Conservation (phyloP, 2,888 invertebrate genomes). For the Diaphora mendica region DNA sequence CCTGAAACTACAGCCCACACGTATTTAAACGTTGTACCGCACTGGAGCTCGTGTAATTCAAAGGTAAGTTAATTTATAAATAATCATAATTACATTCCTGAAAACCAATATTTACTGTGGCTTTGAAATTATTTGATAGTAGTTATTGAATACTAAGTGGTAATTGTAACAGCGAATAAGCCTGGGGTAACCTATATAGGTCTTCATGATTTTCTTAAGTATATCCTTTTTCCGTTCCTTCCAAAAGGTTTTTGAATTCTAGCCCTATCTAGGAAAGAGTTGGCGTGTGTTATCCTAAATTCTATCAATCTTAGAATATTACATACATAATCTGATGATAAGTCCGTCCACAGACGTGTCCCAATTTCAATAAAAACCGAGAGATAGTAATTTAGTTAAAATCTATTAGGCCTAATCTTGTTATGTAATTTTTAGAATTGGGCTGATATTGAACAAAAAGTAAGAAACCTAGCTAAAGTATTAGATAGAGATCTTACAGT, state of each 20-base stretch:
- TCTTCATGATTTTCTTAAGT: too few species aligned
- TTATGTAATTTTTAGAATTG: slow-evolving; percentile 60
- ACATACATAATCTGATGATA: neutral
- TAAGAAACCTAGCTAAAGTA: slow-evolving; percentile 54
- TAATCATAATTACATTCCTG: neutral
- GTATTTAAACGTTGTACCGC: slow-evolving; percentile 66
- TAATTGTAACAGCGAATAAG: neutral
- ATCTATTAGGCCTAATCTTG: neutral
- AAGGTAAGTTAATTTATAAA: slow-evolving; percentile 45
- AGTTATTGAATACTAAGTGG: neutral
- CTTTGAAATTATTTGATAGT: neutral
- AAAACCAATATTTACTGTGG: neutral
- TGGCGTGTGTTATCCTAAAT: too few species aligned
- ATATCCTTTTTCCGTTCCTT: too few species aligned
- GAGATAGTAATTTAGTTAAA: neutral
- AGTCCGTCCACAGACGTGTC: neutral
- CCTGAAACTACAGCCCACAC: slow-evolving; percentile 58
- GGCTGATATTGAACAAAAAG: slow-evolving; percentile 61
- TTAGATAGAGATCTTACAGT: slow-evolving; percentile 47
- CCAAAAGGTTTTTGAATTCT: neutral
- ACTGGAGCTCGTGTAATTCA: slow-evolving; percentile 66
- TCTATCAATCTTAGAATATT: too few species aligned
- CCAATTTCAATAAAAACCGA: neutral
- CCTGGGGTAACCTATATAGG: neutral
- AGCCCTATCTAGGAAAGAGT: neutral